A percentile compares a stretch with the other conserved stretches of the same genome.
Conservation (phyloP, 2,113 vertebrate species). For the Hyaena hyaena region DNA sequence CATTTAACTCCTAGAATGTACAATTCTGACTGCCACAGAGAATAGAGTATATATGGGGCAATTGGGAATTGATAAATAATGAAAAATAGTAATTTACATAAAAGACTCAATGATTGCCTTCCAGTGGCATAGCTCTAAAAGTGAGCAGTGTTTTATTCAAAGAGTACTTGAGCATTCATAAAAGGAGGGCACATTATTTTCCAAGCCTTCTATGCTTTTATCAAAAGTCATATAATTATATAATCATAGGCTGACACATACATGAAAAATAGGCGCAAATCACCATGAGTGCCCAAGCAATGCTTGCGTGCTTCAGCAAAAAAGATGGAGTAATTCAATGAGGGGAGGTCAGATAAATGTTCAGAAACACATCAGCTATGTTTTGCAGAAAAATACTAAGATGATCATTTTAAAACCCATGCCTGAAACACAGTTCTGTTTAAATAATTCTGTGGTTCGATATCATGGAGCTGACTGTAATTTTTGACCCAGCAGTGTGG, state of each 20-base stretch:
- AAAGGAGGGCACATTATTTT: conserved; percentile 62
- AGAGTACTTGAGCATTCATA: conserved; percentile 65
- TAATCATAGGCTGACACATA: conserved; percentile 67
- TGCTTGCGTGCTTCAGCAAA: background rate
- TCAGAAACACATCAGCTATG: background rate
- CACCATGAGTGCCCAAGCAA: conserved; percentile 19
- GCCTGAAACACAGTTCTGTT: conserved; percentile 36
- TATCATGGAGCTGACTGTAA: background rate
- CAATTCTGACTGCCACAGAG: conserved; percentile 34
- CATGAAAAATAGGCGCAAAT: conserved; percentile 66
- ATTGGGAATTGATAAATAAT: conserved; percentile 70
- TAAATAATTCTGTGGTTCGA: background rate
- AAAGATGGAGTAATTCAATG: background rate
- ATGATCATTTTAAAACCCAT: conserved; percentile 50
- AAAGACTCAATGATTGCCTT: conserved; percentile 68
- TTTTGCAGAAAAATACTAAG: conserved; percentile 51
- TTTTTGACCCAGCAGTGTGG: conserved; percentile 23
- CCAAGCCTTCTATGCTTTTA: conserved; percentile 33
- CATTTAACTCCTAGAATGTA: conserved; percentile 33
- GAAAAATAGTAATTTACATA: conserved; percentile 78
- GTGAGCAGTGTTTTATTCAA: conserved; percentile 65
- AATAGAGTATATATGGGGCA: conserved; percentile 7
- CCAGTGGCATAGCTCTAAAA: conserved; percentile 16
- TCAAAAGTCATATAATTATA: conserved; percentile 73
- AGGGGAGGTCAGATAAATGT: conserved; percentile 18